Evolutionary conservation across 2,888 invertebrate genomes (phyloP).

Genomic region (Hydraecia micacea): DNA sequence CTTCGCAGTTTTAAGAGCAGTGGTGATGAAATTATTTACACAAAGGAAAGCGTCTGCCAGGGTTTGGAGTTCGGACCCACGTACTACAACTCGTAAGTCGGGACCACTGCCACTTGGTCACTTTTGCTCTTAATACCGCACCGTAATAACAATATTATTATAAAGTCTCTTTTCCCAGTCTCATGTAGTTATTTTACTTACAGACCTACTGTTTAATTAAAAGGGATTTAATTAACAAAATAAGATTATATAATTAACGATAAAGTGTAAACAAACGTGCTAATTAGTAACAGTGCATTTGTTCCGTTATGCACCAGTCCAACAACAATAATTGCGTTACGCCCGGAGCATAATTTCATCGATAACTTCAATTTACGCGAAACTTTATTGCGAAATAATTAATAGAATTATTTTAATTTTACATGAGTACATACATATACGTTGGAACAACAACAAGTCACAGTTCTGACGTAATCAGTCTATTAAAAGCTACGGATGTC

Average conservation of each 20-base stretch:
- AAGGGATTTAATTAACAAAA: constrained; percentile 7
- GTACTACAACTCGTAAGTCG: background rate
- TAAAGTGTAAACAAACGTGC: constrained; percentile 64
- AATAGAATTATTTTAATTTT: constrained; percentile 81
- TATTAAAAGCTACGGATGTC: constrained; percentile 48
- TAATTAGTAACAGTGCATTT: constrained; percentile 73
- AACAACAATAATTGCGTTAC: constrained; percentile 73
- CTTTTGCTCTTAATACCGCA: background rate
- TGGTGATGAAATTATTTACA: background rate
- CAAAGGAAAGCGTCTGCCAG: background rate
- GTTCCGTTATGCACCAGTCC: constrained; percentile 70
- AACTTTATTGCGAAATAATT: constrained; percentile 78
- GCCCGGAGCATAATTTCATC: constrained; percentile 75
- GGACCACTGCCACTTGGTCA: background rate
- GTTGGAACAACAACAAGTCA: constrained; percentile 71
- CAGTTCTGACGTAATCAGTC: constrained; percentile 63
- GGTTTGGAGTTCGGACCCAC: background rate
- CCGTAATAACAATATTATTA: background rate
- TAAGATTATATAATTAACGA: constrained; percentile 44
- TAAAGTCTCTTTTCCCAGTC: background rate
- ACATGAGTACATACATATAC: constrained; percentile 66
- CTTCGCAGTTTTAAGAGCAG: background rate
- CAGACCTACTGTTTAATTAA: background rate
- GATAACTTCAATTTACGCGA: constrained; percentile 79
- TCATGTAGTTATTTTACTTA: background rate